Evolutionary conservation across 2,797 vertebrate genomes (phyloP).

Genomic region (Oreonectes daqikongensis): DNA sequence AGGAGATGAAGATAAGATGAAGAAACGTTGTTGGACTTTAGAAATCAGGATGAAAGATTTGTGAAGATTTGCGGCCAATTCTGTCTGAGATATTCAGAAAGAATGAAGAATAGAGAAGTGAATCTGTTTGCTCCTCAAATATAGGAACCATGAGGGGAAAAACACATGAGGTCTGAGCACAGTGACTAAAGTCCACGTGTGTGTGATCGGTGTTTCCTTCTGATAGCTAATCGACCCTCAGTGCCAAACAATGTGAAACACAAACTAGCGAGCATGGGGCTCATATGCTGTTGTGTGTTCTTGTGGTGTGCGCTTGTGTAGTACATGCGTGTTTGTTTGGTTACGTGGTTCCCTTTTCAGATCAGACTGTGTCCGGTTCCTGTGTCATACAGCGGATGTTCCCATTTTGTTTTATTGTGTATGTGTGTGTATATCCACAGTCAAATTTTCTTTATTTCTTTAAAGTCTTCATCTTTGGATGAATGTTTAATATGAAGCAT

Average conservation of each 20-base stretch:
- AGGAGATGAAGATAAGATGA: too few relatives aligned
- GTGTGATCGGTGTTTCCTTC: neutral
- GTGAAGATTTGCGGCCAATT: neutral
- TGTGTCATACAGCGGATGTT: neutral
- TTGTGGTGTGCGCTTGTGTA: slow-evolving; percentile 14
- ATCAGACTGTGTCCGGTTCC: slow-evolving; percentile 4
- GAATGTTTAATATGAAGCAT: neutral
- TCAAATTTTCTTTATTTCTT: neutral
- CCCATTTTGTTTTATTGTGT: neutral
- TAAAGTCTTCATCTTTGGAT: neutral
- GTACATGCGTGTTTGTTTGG: slow-evolving; percentile 2
- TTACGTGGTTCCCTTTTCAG: neutral
- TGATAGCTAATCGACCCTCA: neutral
- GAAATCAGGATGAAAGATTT: too few relatives aligned
- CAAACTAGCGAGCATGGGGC: neutral
- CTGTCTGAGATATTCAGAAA: neutral
- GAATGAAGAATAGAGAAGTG: slow-evolving; percentile 3
- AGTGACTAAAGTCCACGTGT: slow-evolving; percentile 14
- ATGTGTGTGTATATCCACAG: slow-evolving; percentile 16
- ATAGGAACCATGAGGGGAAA: neutral
- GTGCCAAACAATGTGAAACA: neutral
- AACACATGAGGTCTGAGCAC: neutral
- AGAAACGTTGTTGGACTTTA: too few relatives aligned
- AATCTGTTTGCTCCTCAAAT: neutral
- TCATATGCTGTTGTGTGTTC: slow-evolving; percentile 28